Evolutionary conservation across 2,888 invertebrate species (phyloP), one percentile per base, ranked within the genome.

Genomic region (Embidobia sp.): DNA sequence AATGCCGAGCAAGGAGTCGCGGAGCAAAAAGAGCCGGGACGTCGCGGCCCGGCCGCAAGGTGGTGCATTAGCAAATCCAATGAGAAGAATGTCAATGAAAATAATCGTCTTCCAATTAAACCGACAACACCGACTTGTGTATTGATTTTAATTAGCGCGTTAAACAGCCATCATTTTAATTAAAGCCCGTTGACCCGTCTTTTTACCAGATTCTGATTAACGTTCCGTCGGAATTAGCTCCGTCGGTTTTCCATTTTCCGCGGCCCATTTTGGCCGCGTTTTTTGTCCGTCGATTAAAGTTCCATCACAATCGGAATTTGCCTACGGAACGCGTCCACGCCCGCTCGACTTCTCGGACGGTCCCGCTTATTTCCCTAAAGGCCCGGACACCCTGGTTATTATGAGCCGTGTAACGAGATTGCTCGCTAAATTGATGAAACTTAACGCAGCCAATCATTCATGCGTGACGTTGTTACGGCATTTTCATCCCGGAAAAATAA

Each of bases 291-390:
- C 69, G 35, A 69, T 57, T 69, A 57, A 69, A 57, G 26, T 59
- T 59, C 42, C 44, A 59, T 59, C 49, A 59, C 33, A 59, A 51
- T 69, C 48, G 48, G 15, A 46, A 48, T 33, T 57, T 67, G 26
- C 16, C 7, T 15, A 40, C 57, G 13, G 49, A 69, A 69, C 44
- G 61, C 48, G 29, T 59, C 35, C 22, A 5, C 48, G 29, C 7
- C 42, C 26, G 15, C 35, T 18, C 48, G n/a, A 42, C 51, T 72
- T 63, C 53, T 63, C 26, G 26, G 5, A 53, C 33, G 26, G 46
- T 61, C 49, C 61, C 61, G 44, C 53, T 63, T 72, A 72, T 72
- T 72, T 72, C 72, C 72, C 72, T 44, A 40, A 63, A 72, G 72
- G 55, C 61, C n/a, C 31, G 7, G 16, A 26, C 18, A 48, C 27